Conservation (phyloP, 64 coral and sea anemone genomes). For the Montipora sp. region DNA sequence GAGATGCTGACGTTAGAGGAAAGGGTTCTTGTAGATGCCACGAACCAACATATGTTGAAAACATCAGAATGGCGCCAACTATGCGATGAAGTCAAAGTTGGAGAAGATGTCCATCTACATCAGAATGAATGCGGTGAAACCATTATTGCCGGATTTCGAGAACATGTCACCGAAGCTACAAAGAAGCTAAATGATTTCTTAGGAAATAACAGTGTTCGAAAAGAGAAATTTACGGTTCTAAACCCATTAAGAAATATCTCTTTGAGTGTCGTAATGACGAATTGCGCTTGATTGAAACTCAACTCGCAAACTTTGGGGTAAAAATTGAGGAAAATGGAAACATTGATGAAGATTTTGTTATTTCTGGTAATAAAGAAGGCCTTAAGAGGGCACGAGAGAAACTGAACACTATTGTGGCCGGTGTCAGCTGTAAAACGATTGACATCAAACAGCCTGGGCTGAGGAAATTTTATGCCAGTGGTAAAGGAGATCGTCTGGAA, state of each 20-base stretch:
- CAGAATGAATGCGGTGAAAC: conserved; percentile 41
- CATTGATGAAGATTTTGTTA: not conserved
- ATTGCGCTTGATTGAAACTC: conserved; percentile 12
- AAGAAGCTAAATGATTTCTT: conserved; percentile 29
- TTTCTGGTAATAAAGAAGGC: conserved; percentile 56
- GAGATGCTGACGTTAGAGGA: conserved; percentile 50
- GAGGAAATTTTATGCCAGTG: conserved; percentile 19
- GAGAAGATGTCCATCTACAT: conserved; percentile 4
- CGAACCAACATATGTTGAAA: conserved; percentile 36
- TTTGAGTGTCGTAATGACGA: conserved; percentile 19
- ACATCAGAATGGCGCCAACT: conserved; percentile 45
- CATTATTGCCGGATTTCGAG: conserved; percentile 47
- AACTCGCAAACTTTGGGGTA: conserved; percentile 10
- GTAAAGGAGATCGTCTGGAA: conserved; percentile 26
- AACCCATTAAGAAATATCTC: conserved; percentile 19
- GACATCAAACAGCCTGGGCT: conserved; percentile 45
- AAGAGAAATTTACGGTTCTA: not conserved
- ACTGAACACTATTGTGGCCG: not conserved
- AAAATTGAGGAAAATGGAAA: conserved; percentile 9
- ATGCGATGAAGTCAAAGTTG: conserved; percentile 8
- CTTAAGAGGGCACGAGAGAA: not conserved
- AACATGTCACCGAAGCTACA: conserved; percentile 40
- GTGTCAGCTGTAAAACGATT: not conserved
- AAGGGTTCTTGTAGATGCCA: conserved; percentile 61
- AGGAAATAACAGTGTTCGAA: conserved; percentile 26